Evolutionary conservation across 1,140 invertebrate species (phyloP).

Genomic region (Heliconius hermathena): DNA sequence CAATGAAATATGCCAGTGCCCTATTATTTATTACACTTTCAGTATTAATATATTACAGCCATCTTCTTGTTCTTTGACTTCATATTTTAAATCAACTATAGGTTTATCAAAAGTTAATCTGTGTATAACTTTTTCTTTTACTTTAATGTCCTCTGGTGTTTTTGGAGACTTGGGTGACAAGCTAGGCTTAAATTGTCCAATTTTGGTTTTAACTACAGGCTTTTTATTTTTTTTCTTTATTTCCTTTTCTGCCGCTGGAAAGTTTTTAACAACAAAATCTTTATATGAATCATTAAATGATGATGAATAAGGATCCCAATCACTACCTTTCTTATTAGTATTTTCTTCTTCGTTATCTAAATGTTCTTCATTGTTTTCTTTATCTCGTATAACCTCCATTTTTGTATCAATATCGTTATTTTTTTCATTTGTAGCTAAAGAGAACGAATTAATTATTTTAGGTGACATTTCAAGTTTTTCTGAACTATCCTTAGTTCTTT

Average conservation of each 20-base stretch:
- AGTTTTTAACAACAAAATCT: slow-evolving; percentile 58
- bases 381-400: slow-evolving; percentile 9
- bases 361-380: neutral
- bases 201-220: slow-evolving; percentile 56
- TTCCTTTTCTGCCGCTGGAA: slow-evolving; percentile 35
- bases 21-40: slow-evolving; percentile 45
- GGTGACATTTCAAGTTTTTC: slow-evolving; percentile 25
- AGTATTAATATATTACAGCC: slow-evolving; percentile 73
- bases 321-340: neutral
- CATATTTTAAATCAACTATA: slow-evolving; percentile 57
- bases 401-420: slow-evolving; percentile 23
- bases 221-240: slow-evolving; percentile 38
- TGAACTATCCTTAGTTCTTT: neutral
- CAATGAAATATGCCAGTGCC: neutral
- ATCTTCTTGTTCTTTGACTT: slow-evolving; percentile 66
- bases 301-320: slow-evolving; percentile 23
- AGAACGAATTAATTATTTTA: slow-evolving; percentile 53
- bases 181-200: slow-evolving; percentile 54
- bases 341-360: neutral
- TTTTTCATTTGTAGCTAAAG: slow-evolving; percentile 43
- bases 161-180: slow-evolving; percentile 41
- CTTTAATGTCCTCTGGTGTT: neutral
- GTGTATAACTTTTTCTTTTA: neutral
- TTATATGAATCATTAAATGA: slow-evolving; percentile 67
- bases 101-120: slow-evolving; percentile 32